Conservation (phyloP, 2,113 vertebrate species). For the Grallaria varia region DNA sequence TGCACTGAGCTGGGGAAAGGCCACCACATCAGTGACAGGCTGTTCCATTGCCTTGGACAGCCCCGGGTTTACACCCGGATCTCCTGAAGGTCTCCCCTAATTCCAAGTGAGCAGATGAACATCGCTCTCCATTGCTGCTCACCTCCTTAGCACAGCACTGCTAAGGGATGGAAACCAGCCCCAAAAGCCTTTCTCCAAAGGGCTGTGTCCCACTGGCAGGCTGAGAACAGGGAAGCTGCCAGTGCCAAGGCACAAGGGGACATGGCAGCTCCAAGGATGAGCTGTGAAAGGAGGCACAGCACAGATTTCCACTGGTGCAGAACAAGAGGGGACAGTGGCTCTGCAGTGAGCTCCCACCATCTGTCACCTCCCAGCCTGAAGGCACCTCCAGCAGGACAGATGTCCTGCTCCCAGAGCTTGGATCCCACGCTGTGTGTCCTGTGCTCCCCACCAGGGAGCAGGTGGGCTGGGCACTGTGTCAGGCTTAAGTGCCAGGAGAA, state of each 20-base stretch:
- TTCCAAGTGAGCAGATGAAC: not conserved
- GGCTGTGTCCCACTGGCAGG: rapidly evolving
- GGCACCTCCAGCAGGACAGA: not conserved
- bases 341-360: not conserved
- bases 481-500: not conserved
- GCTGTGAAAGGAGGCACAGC: not conserved
- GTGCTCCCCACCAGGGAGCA: rapidly evolving
- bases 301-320: not conserved
- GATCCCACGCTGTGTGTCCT: not conserved
- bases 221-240: not conserved
- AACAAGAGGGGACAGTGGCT: not conserved
- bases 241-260: not conserved
- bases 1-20: not conserved
- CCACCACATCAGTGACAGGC: not conserved
- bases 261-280: rapidly evolving
- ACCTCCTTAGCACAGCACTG: not conserved
- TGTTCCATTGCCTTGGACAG: not conserved
- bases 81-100: not conserved
- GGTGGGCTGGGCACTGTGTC: rapidly evolving
- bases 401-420: not conserved
- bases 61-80: not conserved
- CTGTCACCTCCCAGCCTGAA: not conserved
- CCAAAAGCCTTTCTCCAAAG: too few relatives aligned
- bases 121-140: not conserved
- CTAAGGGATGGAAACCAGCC: not conserved